A percentile compares a stretch with the other conserved stretches of the same genome.
phyloP scores from a whole-genome alignment of 2,113 vertebrate genomes.

The Leptobrachium leishanense region DNA sequence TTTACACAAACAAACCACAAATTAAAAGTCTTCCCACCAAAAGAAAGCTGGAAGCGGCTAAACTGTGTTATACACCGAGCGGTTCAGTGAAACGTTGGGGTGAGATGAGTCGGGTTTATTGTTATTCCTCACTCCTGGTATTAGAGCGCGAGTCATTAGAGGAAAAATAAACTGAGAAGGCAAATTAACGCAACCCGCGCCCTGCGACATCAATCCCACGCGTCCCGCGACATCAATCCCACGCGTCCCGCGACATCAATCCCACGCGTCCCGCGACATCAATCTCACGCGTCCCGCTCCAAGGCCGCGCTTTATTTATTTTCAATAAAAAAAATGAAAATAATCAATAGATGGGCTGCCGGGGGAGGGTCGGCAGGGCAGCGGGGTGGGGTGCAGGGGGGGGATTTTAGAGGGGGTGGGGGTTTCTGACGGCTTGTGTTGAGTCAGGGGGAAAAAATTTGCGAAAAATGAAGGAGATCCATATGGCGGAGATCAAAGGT shows the following conservation, averaged over 20 bases:
- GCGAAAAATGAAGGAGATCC: constrained; percentile 87
- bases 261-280: too few relatives aligned
- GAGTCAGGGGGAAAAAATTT: constrained; percentile 59
- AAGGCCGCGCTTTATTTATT: constrained; percentile 85
- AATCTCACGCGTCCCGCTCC: constrained; percentile 80
- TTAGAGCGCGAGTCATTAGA: constrained; percentile 44
- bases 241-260: constrained; percentile 77
- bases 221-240: constrained; percentile 76
- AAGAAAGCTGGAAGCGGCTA: too few relatives aligned
- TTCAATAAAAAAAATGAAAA: constrained; percentile 80
- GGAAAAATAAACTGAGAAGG: constrained; percentile 79
- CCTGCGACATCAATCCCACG: constrained; percentile 68
- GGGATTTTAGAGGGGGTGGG: constrained; percentile 76
- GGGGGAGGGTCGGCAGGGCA: constrained; percentile 78
- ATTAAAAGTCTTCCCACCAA: too few relatives aligned
- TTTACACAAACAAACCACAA: too few relatives aligned
- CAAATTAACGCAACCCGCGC: constrained; percentile 72
- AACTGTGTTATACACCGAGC: too few relatives aligned
- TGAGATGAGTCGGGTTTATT: constrained; percentile 56
- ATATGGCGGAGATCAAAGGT: constrained; percentile 99
- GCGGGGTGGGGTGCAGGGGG: constrained; percentile 72
- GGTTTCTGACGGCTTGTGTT: constrained; percentile 59
- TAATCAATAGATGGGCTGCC: constrained; percentile 81
- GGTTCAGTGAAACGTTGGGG: too few relatives aligned
- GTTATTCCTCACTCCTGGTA: constrained; percentile 59